phyloP scores from a whole-genome alignment of 2,888 invertebrate genomes.

The Andrena marginata region DNA sequence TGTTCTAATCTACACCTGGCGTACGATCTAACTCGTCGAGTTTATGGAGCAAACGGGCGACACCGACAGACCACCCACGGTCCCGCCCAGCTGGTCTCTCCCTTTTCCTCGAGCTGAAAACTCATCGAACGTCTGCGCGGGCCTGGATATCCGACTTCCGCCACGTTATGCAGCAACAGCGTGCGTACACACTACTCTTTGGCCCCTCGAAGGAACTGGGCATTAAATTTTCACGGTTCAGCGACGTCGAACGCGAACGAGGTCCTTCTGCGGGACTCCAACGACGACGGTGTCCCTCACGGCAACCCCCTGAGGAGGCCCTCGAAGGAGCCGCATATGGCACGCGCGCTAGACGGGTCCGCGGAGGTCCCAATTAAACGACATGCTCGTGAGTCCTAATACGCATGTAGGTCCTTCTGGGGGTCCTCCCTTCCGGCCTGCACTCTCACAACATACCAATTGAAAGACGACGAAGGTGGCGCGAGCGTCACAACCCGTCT shows the following conservation, averaged over 20 bases:
- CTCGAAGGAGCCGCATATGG: slow-evolving; percentile 71
- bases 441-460: neutral
- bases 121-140: slow-evolving; percentile 48
- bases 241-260: slow-evolving; percentile 60
- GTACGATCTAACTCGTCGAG: slow-evolving; percentile 48
- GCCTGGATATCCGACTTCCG: slow-evolving; percentile 58
- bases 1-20: slow-evolving; percentile 62
- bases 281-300: slow-evolving; percentile 19
- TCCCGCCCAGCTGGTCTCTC: slow-evolving; percentile 56
- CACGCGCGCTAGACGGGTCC: slow-evolving; percentile 56
- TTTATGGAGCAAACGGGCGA: slow-evolving; percentile 55
- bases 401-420: neutral
- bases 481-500: neutral
- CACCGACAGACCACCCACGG: slow-evolving; percentile 67
- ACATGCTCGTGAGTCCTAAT: slow-evolving; percentile 61
- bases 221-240: slow-evolving; percentile 77
- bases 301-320: slow-evolving; percentile 46
- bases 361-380: slow-evolving; percentile 70
- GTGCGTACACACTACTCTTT: slow-evolving; percentile 14
- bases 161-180: slow-evolving; percentile 48
- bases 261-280: slow-evolving; percentile 43
- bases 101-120: slow-evolving; percentile 26
- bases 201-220: slow-evolving; percentile 58
- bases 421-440: slow-evolving; percentile 32
- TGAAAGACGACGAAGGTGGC: slow-evolving; percentile 4